Conservation (phyloP, 1,140 invertebrate genomes). For the Limonius californicus region DNA sequence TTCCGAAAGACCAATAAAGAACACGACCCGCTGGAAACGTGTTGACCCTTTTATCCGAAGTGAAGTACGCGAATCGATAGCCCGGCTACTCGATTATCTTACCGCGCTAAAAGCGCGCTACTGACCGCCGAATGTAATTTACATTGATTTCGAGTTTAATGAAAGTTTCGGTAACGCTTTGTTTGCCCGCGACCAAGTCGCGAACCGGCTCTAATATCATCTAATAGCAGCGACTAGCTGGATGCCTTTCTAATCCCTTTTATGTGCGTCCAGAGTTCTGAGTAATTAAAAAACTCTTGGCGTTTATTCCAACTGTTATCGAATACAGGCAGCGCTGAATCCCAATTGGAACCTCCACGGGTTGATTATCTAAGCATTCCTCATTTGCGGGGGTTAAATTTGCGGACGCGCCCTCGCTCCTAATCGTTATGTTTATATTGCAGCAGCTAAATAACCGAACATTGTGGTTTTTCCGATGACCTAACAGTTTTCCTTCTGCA, state of each 20-base stretch:
- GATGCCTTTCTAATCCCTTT: neutral
- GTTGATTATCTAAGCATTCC: conserved; percentile 10
- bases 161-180: conserved; percentile 39
- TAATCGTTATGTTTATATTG: conserved; percentile 3
- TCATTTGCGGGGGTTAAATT: neutral
- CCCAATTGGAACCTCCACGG: neutral
- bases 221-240: neutral
- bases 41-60: conserved; percentile 35
- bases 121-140: conserved; percentile 42
- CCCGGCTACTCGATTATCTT: conserved; percentile 33
- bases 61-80: conserved; percentile 32
- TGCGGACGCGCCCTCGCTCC: neutral
- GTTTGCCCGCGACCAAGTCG: conserved; percentile 23
- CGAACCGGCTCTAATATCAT: conserved; percentile 14
- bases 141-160: conserved; percentile 42
- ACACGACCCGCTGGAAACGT: conserved; percentile 24
- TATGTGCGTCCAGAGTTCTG: neutral
- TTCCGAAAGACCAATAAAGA: conserved; percentile 30
- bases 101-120: conserved; percentile 32
- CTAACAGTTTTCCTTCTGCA: neutral
- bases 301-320: neutral
- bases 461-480: neutral
- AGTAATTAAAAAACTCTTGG: conserved; percentile 2
- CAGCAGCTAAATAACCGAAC: neutral
- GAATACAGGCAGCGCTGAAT: neutral